Evolutionary conservation across 2,888 invertebrate species (phyloP), one percentile per base, ranked within the genome.

Genomic region (Agrochola litura): DNA sequence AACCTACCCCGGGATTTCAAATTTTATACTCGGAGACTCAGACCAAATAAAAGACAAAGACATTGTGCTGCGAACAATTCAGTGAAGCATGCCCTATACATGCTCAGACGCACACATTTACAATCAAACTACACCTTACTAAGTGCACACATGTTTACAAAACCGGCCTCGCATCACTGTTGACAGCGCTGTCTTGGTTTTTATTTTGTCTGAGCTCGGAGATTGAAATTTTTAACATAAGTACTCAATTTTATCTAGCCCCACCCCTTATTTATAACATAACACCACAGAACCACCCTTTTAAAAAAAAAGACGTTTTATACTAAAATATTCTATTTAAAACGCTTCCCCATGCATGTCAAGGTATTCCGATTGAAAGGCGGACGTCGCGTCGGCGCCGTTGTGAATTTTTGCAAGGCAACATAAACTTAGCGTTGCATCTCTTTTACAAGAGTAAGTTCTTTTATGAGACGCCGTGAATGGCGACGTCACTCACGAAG

Each of bases 401-500:
- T 86, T 85, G 85, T 88, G 89, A 88, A 89, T 90, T 91, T 93
- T 93, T 91, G 87, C 90, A 84, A 89, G 89, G 86, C 84, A 89
- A 91, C 89, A 87, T 88, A 91, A 91, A 90, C 89, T 90, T 87
- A 73, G 73, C 88, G 86, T 78, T 76, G 89, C 91, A 87, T 91
- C 90, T 88, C 92, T 91, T 89, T 90, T 88, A 89, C 88, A 86
- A 89, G 88, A 89, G 89, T 86, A 90, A 91, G 90, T 90, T 91
- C 91, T 92, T 93, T 92, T 91, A 91, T 93, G 90, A 89, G 86
- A 89, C 89, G 82, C 83, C 86, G 87, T 91, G 91, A 93, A 93
- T 91, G 89, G 81, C 86, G 85, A 56, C 83, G 83, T 88, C 86
- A 91, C 89, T 90, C 89, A 89, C 87, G 91, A 90, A 89, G 92